These are phyloP conservation scores for Drosophila setifemur DNA, from an alignment of 1,140 invertebrate species.

Conservation along the genomic window DNA sequence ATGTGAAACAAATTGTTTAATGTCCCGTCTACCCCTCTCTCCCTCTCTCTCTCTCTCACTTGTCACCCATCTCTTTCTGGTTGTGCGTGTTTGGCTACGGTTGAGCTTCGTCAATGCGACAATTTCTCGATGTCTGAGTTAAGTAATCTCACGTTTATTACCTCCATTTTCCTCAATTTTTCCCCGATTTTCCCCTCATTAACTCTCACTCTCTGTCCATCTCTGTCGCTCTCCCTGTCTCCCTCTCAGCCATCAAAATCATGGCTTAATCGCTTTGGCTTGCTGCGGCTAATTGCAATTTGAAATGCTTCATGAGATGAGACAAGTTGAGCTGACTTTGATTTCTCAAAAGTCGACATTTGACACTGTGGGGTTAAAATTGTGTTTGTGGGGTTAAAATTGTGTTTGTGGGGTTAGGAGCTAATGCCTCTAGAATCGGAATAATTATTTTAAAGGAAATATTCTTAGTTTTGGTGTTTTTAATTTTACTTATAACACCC, in stretches of 20 bases:
- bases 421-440: too few relatives aligned
- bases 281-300: constrained; percentile 59
- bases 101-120: constrained; percentile 48
- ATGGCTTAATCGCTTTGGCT: constrained; percentile 47
- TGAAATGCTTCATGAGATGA: constrained; percentile 45
- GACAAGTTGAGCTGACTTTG: constrained; percentile 41
- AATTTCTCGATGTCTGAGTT: constrained; percentile 31
- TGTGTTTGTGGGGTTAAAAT: not conserved
- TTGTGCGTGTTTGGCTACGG: constrained; percentile 29
- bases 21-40: constrained; percentile 22
- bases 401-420: too few relatives aligned
- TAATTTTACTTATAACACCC: too few relatives aligned
- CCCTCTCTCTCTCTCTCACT: not conserved
- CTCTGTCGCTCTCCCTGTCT: not conserved
- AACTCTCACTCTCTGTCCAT: not conserved
- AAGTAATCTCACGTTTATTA: constrained; percentile 54
- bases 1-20: constrained; percentile 64
- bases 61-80: not conserved
- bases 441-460: too few relatives aligned
- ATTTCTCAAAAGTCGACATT: constrained; percentile 26
- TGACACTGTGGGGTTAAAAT: constrained; percentile 22
- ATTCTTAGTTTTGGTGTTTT: too few relatives aligned
- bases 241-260: constrained; percentile 29
- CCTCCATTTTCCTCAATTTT: constrained; percentile 39
- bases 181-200: constrained; percentile 2